Percentiles rank a stretch among this genome's conserved stretches.
phyloP scores from a whole-genome alignment of 2,113 vertebrate species.

The Cricetomys ansorgei region DNA sequence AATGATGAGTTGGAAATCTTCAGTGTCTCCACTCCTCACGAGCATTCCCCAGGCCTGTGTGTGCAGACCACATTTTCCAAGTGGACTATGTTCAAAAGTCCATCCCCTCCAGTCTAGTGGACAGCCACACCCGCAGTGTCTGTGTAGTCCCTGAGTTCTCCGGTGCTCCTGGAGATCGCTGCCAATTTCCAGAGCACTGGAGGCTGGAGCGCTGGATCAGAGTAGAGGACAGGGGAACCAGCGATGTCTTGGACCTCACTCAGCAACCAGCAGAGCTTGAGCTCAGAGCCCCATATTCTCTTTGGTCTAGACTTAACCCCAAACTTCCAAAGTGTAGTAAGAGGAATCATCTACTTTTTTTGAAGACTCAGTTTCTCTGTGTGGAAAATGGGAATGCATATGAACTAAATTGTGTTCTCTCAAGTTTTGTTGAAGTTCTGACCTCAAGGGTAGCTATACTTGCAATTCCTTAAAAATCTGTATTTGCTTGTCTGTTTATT shows the following conservation, averaged over 20 bases:
- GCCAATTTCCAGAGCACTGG: background rate
- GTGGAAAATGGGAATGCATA: background rate
- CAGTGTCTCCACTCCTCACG: accelerated
- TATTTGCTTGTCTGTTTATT: background rate
- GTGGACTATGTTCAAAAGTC: background rate
- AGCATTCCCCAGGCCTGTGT: background rate
- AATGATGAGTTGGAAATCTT: background rate
- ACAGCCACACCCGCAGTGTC: background rate
- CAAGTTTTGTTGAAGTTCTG: background rate
- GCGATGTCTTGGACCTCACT: background rate
- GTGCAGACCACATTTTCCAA: background rate
- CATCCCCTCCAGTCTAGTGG: background rate
- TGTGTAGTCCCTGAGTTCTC: background rate
- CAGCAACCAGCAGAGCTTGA: background rate
- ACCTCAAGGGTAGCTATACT: background rate
- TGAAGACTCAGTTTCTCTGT: background rate
- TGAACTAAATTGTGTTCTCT: background rate
- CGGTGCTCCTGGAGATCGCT: background rate
- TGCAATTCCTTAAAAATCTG: background rate
- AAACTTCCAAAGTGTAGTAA: background rate
- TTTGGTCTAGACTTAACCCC: background rate
- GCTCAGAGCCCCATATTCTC: background rate
- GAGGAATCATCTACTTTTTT: background rate
- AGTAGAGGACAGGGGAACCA: background rate
- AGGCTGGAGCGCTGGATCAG: background rate